A percentile compares a stretch with the other conserved stretches of the same genome.
Evolutionary conservation across 92 coral and sea anemone genomes (phyloP).

Genomic region (Plumapathes pennacea): DNA sequence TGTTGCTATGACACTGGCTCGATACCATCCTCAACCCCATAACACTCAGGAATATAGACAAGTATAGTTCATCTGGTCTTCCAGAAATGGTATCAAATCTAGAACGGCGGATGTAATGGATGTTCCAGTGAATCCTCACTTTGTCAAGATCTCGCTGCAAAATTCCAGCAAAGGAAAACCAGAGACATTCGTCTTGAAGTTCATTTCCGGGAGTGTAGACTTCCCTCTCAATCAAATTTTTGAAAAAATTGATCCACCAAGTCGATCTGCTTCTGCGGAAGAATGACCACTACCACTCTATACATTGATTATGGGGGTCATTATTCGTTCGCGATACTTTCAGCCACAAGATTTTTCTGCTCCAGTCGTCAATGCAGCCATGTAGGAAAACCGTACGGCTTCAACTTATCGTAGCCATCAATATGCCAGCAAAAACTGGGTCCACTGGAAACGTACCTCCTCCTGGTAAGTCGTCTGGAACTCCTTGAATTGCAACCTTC

Average conservation of each 20-base stretch:
- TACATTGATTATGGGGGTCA: constrained; percentile 39
- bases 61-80: constrained; percentile 35
- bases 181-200: constrained; percentile 30
- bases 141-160: constrained; percentile 43
- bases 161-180: constrained; percentile 49
- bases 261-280: constrained; percentile 34
- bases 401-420: constrained; percentile 40
- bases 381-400: constrained; percentile 45
- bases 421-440: constrained; percentile 42
- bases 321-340: constrained; percentile 47
- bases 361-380: constrained; percentile 51
- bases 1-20: constrained; percentile 31
- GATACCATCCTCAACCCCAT: constrained; percentile 23
- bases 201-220: constrained; percentile 32
- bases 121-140: constrained; percentile 61
- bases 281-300: constrained; percentile 46
- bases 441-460: constrained; percentile 26
- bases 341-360: constrained; percentile 56
- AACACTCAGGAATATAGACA: constrained; percentile 29
- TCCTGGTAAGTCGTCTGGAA: constrained; percentile 37
- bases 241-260: constrained; percentile 58
- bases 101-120: constrained; percentile 53
- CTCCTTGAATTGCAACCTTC: constrained; percentile 30
- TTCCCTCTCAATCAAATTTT: constrained; percentile 36
- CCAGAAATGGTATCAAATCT: constrained; percentile 53